These are phyloP conservation scores for Mystacides longicornis DNA, from an alignment of 2,888 invertebrate genomes.

Conservation along the genomic window DNA sequence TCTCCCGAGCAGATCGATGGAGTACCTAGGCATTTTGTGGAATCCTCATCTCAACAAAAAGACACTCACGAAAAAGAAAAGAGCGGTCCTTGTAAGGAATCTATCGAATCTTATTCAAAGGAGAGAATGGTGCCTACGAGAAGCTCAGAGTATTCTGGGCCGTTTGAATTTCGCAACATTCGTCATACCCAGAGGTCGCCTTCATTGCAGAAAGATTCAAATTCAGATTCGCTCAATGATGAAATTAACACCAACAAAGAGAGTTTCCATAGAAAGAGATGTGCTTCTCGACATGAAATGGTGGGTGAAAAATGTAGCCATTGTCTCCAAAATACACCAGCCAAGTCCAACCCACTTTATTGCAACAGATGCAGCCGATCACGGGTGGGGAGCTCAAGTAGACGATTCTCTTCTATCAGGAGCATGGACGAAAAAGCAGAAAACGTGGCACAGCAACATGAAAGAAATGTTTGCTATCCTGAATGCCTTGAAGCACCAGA, in stretches of 20 bases:
- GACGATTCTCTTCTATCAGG: neutral
- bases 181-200: neutral
- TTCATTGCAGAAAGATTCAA: slow-evolving; percentile 5
- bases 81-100: neutral
- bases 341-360: neutral
- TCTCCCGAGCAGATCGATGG: slow-evolving; percentile 21
- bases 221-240: neutral
- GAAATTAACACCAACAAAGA: neutral
- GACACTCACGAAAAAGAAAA: neutral
- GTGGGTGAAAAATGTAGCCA: slow-evolving; percentile 1
- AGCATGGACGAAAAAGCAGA: neutral
- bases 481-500: slow-evolving; percentile 3
- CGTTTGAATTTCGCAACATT: neutral
- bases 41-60: slow-evolving; percentile 22
- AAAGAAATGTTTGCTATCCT: slow-evolving; percentile 3
- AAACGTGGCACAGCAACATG: neutral
- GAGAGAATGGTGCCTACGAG: neutral
- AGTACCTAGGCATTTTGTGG: slow-evolving; percentile 26
- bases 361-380: slow-evolving; percentile 4
- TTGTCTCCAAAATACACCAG: neutral
- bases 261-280: neutral
- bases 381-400: neutral
- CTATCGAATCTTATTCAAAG: neutral
- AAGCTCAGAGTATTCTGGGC: slow-evolving; percentile 3
- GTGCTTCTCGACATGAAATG: neutral